Evolutionary conservation across 2,888 invertebrate genomes (phyloP), one percentile per base, ranked within the genome.

Genomic region (Thumatha senex): DNA sequence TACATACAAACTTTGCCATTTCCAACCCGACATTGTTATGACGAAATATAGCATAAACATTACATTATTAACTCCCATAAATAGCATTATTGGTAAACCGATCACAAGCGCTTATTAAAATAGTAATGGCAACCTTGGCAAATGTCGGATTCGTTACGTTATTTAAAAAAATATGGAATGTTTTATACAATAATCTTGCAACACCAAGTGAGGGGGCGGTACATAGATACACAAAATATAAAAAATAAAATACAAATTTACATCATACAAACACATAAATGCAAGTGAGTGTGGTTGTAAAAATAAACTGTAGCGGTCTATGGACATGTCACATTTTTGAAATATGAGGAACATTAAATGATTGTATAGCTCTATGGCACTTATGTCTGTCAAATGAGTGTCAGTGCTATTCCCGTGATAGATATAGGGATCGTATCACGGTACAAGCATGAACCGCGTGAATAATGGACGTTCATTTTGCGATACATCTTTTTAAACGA

Each of bases 261-360:
- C 60, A 65, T 70, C 65, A 75, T 70, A 78, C 76, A 70, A 67
- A 72, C 71, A 87, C 74, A 84, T 85, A 84, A 83, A 90, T 91
- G 90, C 90, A 90, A 80, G 89, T 90, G 90, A 90, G 90, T 90
- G 90, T 91, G 90, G 90, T 89, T 89, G n/a, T 80, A 82, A 69
- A 65, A 67, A 75, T 72, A 41, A 80, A 83, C 80, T 89, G 84
- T 86, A 84, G 88, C 87, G 85, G 84, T 76, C 75, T 46, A 65
- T 61, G 67, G 45, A 67, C 70, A 67, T 71, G 59, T 61, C 68
- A 56, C 59, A 54, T 43, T 11, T 35, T 64, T 58, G 57, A 60
- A 48, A 52, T 42, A 58, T 56, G 51, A 64, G 56, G 62, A 46
- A 54, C 42, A 51, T 60, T 52, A 55, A 39, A 59, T 58, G 58